These are phyloP conservation scores for Vimba vimba DNA, from an alignment of 2,113 vertebrate species.

Conservation along the genomic window DNA sequence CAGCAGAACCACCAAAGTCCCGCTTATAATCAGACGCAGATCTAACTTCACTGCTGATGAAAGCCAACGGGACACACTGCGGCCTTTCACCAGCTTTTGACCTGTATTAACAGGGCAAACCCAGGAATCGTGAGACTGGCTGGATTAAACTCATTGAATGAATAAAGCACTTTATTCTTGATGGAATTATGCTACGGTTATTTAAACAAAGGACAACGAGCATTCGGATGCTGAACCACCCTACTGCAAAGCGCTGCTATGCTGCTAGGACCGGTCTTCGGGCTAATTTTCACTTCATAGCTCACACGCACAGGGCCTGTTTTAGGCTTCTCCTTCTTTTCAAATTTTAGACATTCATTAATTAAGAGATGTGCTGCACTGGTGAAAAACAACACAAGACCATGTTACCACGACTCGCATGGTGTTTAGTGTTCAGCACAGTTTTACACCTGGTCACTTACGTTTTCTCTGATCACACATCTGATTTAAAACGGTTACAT, in stretches of 20 bases:
- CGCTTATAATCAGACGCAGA: constrained; percentile 50
- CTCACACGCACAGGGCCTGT: too few species aligned
- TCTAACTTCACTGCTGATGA: constrained; percentile 46
- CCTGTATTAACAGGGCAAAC: constrained; percentile 41
- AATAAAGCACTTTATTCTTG: constrained; percentile 28
- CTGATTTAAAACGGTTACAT: too few species aligned
- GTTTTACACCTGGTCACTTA: too few species aligned
- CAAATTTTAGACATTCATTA: too few species aligned
- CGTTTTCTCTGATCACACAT: too few species aligned
- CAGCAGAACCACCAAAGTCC: constrained; percentile 48
- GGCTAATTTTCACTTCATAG: too few species aligned
- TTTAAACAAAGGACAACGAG: neutral
- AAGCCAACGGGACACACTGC: constrained; percentile 41
- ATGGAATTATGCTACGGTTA: neutral
- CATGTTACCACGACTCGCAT: too few species aligned
- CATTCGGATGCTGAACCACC: neutral
- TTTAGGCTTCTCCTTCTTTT: too few species aligned
- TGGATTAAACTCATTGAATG: neutral
- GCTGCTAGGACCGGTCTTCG: too few species aligned
- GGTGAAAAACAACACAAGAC: too few species aligned
- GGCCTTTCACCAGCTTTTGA: constrained; percentile 38
- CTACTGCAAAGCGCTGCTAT: neutral
- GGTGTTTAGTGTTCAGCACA: too few species aligned
- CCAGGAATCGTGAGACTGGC: constrained; percentile 3
- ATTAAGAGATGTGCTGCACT: too few species aligned